Percentiles rank a stretch among this genome's conserved stretches.
phyloP scores from a whole-genome alignment of 2,113 vertebrate genomes.

The Sylvilagus bachmani region DNA sequence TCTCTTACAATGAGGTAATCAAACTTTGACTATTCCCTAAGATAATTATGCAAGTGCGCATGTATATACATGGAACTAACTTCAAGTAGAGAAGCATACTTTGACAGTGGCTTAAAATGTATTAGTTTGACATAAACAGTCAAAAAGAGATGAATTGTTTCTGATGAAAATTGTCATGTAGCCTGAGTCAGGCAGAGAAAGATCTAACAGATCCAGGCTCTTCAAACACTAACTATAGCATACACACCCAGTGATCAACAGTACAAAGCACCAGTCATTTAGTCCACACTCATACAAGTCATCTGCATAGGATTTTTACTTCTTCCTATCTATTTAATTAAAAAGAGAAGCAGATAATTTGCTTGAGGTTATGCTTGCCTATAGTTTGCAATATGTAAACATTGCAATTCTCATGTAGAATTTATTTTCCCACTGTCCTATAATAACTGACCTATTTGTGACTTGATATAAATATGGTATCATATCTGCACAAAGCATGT shows the following conservation, averaged over 20 bases:
- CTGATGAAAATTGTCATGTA: constrained; percentile 42
- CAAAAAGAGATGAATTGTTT: constrained; percentile 61
- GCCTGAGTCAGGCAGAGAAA: not conserved
- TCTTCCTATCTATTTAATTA: not conserved
- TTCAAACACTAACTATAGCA: not conserved
- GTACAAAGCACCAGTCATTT: not conserved
- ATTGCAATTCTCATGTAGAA: not conserved
- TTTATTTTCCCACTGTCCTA: constrained; percentile 1
- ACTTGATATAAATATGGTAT: constrained; percentile 2
- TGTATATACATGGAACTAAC: constrained; percentile 36
- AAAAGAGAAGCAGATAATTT: not conserved
- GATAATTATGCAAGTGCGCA: constrained; percentile 51
- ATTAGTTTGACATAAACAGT: constrained; percentile 64
- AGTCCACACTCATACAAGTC: not conserved
- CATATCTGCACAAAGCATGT: not conserved
- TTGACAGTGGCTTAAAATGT: constrained; percentile 69
- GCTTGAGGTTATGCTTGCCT: constrained; percentile 8
- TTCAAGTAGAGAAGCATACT: constrained; percentile 57
- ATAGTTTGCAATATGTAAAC: constrained; percentile 23
- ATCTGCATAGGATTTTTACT: not conserved
- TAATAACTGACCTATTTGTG: constrained; percentile 40
- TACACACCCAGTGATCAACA: not conserved
- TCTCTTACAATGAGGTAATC: constrained; percentile 65
- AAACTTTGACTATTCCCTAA: constrained; percentile 46
- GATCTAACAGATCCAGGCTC: not conserved